Evolutionary conservation across 2,113 vertebrate species (phyloP), one percentile per base, ranked within the genome.

Genomic region (Mobula birostris): DNA sequence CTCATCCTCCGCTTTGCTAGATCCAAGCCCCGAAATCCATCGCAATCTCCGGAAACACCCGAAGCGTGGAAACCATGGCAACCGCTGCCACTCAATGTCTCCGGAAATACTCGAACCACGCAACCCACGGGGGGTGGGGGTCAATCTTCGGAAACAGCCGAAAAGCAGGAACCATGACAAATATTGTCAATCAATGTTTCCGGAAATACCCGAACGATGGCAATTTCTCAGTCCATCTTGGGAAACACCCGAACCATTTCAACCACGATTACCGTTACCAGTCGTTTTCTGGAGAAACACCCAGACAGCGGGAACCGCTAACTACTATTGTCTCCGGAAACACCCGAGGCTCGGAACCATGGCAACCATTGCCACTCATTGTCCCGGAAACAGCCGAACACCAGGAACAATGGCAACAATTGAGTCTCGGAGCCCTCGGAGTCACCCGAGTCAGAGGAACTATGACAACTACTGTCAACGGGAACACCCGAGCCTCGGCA

Each of bases 21-120:
- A 7, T 9, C 66, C 0, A 6, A 2, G 61, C 48, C 61, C 32
- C 15, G 21, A 27, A 9, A 11, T 7, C 66, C 94, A 83, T 29
- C 48, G 77, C 36, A 72, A 56, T 8, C 95, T 0, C 97, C 97
- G 97, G 98, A 97, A 0, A 61, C 95, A 1, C 9, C 58, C 40
- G 63, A 32, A 32, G 0, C 74, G 14, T 29, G 5, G 58, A 17
- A 24, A 19, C 76, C 77, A 82, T 66, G 94, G 78, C 94, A 78
- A 78, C 72, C 1, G 7, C 85, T 1, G 36, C 36, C 58, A 88
- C 27, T 36, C 58, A 88, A n/a, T 27, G 58, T 4, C 27, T 11
- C 88, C 91, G 63, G 58, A 90, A 29, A 58, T 6, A 66, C 87
- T 17, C 40, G 87, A 79, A n/a, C 14, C 72, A 5, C 72, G 72